Conservation (phyloP, 2,113 vertebrate species). For the Oceanites oceanicus region DNA sequence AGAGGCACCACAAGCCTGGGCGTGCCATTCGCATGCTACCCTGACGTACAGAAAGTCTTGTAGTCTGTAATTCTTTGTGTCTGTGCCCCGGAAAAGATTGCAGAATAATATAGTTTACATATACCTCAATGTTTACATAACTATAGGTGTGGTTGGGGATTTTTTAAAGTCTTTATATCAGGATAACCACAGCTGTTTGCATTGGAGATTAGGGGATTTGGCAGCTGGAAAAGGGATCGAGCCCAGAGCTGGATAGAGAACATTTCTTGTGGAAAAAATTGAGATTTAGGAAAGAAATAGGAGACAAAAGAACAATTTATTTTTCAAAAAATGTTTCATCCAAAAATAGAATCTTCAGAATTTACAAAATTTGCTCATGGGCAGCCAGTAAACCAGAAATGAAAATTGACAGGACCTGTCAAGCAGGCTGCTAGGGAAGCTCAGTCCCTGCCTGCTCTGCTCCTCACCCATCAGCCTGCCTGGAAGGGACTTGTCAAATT, state of each 20-base stretch:
- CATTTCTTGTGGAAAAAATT: background rate
- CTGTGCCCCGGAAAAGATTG: background rate
- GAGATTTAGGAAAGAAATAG: background rate
- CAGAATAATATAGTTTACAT: background rate
- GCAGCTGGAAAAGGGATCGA: background rate
- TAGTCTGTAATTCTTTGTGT: background rate
- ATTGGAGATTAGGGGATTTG: background rate
- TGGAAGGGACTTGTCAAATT: slow-evolving; percentile 17
- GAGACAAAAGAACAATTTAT: background rate
- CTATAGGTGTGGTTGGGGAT: background rate
- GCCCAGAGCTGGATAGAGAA: background rate
- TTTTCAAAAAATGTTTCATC: background rate
- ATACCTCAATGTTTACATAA: background rate
- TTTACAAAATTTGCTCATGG: background rate
- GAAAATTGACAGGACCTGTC: slow-evolving; percentile 29
- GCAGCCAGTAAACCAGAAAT: background rate
- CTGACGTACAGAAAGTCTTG: background rate
- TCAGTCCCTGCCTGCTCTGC: background rate
- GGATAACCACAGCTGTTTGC: background rate
- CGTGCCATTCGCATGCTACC: accelerated
- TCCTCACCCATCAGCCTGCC: background rate
- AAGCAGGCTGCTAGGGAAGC: background rate
- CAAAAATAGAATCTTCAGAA: background rate
- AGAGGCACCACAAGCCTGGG: background rate
- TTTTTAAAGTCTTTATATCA: background rate